These are phyloP conservation scores for Arbacia lixula DNA, from an alignment of 53 echinoderm and acorn worm species.

Conservation along the genomic window DNA sequence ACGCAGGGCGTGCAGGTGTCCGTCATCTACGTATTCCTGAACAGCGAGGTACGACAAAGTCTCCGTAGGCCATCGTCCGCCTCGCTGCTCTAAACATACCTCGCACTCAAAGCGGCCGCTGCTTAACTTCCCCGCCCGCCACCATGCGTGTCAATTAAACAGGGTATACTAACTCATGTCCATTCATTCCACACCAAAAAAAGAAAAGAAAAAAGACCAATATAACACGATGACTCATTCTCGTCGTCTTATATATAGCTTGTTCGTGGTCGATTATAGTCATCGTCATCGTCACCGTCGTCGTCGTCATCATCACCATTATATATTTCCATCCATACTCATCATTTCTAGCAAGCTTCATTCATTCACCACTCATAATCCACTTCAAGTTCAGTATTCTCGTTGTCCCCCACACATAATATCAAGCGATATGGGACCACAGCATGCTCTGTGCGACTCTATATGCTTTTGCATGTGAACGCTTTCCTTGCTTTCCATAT, in stretches of 20 bases:
- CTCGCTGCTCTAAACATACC: constrained; percentile 46
- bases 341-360: not conserved
- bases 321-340: too few species aligned
- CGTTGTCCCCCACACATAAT: not conserved
- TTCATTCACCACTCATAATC: not conserved
- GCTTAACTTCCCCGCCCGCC: constrained; percentile 31
- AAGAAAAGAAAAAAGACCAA: not conserved
- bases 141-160: constrained; percentile 34
- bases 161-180: constrained; percentile 46
- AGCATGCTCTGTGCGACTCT: too few species aligned
- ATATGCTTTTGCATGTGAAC: too few species aligned
- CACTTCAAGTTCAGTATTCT: not conserved
- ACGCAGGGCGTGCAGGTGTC: constrained; percentile 87
- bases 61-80: constrained; percentile 14
- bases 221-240: not conserved
- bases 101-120: constrained; percentile 34
- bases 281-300: constrained; percentile 6
- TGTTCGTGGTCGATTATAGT: constrained; percentile 20
- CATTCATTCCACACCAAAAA: constrained; percentile 9
- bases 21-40: constrained; percentile 92
- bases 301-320: too few species aligned
- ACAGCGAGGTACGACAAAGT: constrained; percentile 82
- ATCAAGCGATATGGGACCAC: constrained; percentile 13
- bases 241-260: not conserved
- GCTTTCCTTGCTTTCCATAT: too few species aligned